Conservation (phyloP, 1,140 invertebrate species). For the Macrostomum lignano region DNA sequence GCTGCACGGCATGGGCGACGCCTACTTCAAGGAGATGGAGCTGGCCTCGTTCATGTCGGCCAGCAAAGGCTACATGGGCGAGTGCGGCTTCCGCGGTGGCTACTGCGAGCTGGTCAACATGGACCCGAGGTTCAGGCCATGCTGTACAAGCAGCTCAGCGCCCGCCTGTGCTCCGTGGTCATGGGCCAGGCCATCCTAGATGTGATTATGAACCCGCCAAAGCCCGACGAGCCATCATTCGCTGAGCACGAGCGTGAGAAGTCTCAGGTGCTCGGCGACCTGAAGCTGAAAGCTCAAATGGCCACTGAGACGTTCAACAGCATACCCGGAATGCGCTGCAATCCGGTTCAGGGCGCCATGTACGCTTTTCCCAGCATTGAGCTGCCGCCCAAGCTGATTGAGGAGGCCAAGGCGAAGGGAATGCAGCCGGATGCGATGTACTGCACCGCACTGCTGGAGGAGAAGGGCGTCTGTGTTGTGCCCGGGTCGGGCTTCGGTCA, state of each 20-base stretch:
- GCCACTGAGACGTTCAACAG: conserved; percentile 64
- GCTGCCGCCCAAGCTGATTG: conserved; percentile 28
- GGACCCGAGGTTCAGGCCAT: conserved; percentile 45
- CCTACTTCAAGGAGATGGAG: conserved; percentile 45
- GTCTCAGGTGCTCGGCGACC: conserved; percentile 41
- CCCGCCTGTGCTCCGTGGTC: conserved; percentile 65
- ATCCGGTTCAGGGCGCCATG: conserved; percentile 67
- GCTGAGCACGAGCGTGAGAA: conserved; percentile 38
- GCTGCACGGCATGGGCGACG: conserved; percentile 52
- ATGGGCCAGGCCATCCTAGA: conserved; percentile 68
- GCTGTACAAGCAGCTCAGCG: conserved; percentile 67
- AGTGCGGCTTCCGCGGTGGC: too few species aligned
- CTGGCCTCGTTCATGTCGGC: conserved; percentile 78
- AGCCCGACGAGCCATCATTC: conserved; percentile 47
- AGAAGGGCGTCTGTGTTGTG: conserved; percentile 57
- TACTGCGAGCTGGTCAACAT: conserved; percentile 68
- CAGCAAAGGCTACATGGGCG: conserved; percentile 55
- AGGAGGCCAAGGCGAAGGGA: conserved; percentile 25
- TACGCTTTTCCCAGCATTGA: conserved; percentile 52
- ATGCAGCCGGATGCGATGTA: conserved; percentile 60
- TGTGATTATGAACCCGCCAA: conserved; percentile 53
- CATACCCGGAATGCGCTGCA: conserved; percentile 62
- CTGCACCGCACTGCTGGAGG: conserved; percentile 65
- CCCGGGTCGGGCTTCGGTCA: conserved; percentile 85
- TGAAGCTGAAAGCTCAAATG: conserved; percentile 46